A percentile compares a stretch with the other conserved stretches of the same genome.
Evolutionary conservation across 1,140 invertebrate genomes (phyloP).

Genomic region (Nymphalis io): DNA sequence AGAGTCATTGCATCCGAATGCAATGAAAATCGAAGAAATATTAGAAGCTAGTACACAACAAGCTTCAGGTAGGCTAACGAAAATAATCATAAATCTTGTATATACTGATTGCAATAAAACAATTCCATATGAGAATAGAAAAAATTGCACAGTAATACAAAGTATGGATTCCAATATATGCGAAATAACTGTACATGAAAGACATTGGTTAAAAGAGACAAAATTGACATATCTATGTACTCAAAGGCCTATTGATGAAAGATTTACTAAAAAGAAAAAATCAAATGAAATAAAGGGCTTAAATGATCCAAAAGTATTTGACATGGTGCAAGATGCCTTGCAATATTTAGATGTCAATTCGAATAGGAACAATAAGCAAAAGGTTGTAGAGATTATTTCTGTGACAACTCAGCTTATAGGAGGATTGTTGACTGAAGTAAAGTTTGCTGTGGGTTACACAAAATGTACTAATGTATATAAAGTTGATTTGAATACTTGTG

Average conservation of each 20-base stretch:
- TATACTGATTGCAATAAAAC: constrained; percentile 56
- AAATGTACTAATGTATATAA: constrained; percentile 61
- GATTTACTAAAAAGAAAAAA: constrained; percentile 38
- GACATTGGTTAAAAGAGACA: constrained; percentile 46
- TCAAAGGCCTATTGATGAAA: constrained; percentile 45
- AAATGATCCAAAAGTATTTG: constrained; percentile 47
- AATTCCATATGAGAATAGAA: constrained; percentile 37
- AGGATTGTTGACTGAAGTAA: constrained; percentile 73
- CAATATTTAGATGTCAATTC: constrained; percentile 55
- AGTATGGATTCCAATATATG: constrained; percentile 53
- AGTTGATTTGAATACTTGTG: constrained; percentile 44
- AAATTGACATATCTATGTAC: constrained; percentile 50
- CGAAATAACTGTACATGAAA: constrained; percentile 54
- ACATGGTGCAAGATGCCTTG: constrained; percentile 54
- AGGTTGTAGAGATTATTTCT: constrained; percentile 50
- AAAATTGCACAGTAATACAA: constrained; percentile 49
- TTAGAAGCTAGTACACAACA: constrained; percentile 48
- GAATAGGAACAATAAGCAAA: constrained; percentile 58
- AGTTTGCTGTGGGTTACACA: constrained; percentile 75
- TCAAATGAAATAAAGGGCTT: constrained; percentile 24
- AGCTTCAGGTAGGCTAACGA: constrained; percentile 54
- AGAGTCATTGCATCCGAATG: constrained; percentile 43
- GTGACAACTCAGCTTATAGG: constrained; percentile 52
- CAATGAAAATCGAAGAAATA: constrained; percentile 53
- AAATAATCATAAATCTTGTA: constrained; percentile 46